Base-by-base conservation (phyloP, 2,113 vertebrate species). In the Platichthys stellatus region DNA sequence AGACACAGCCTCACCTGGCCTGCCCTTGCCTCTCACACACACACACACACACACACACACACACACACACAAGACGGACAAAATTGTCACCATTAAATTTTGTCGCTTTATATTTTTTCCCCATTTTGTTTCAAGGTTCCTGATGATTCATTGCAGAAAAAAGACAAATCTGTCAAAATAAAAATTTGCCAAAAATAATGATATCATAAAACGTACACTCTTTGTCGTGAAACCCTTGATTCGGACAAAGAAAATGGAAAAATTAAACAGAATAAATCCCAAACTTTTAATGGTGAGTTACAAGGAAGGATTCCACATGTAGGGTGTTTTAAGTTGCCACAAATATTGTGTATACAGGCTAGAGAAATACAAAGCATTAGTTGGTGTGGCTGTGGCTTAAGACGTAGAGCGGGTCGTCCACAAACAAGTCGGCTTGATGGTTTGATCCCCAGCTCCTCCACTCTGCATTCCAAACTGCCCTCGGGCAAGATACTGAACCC, bases 1-100 rank as follows among this genome's bases (percentile, higher is more conserved):
- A 49, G 71, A 86, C 89, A 72, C 40, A 78, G 53, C 59, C 56
- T 74, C 51, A 71, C 70, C 79, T 80, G 71, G 86, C 82, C 75
- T 59, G 66, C 64, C 66, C 31, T 57, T 14, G 23, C 66, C 54
- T 11, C 3, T 14, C 49, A 57, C 54, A 57, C 56, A 57, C 56
- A 57, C 23, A 57, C 56, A 24, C 56, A 26, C 56, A 57, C 23
- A 23, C 23, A 57, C 56, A 57, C 56, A 57, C 23, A 57, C 56
- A 14, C 21, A 24, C 56, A 54, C 47, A 51, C 47, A 51, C 47
- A 18, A 35, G 45, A 12, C 7, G 4, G 47, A 49, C 4, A 49
- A 49, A 49, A 5, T 49, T 8, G 17, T 49, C 17, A 18, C 47
- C 47, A 18, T 20, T 18, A 0, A 18, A 51, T 51, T 4, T 51